Conservation (phyloP, 2,797 vertebrate genomes). For the Falco rusticolus region DNA sequence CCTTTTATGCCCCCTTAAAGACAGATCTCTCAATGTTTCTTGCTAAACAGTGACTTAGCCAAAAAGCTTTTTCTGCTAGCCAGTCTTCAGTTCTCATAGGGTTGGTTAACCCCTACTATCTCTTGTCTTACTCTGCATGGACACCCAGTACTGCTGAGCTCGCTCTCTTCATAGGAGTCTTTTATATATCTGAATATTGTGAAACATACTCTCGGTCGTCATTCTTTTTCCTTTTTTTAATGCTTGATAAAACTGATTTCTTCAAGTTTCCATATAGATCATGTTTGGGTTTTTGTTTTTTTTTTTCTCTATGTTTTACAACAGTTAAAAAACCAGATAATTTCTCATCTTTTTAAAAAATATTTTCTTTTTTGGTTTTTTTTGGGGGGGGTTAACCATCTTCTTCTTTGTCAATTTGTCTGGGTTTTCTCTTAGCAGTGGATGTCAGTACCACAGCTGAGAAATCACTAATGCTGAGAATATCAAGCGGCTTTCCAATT, state of each 20-base stretch:
- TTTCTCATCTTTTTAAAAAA: background rate
- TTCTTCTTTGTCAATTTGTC: background rate
- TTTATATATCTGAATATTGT: background rate
- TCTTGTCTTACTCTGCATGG: background rate
- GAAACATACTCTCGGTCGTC: accelerated
- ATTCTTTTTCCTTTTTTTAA: background rate
- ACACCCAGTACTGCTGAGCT: background rate
- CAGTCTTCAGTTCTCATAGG: background rate
- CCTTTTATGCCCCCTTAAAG: background rate
- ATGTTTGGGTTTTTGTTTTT: background rate
- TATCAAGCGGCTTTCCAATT: background rate
- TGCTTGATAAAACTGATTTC: background rate
- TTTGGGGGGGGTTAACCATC: background rate
- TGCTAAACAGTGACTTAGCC: background rate
- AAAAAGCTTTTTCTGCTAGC: background rate
- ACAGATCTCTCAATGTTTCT: background rate
- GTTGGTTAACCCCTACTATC: background rate
- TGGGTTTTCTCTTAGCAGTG: background rate
- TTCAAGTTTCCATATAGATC: background rate
- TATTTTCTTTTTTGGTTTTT: background rate
- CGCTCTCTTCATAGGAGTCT: background rate
- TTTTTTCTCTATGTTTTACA: background rate
- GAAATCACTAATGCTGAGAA: background rate
- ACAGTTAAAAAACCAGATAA: background rate
- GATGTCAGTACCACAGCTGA: background rate